Evolutionary conservation across 2,888 invertebrate species (phyloP).

Genomic region (Sisyra terminalis): DNA sequence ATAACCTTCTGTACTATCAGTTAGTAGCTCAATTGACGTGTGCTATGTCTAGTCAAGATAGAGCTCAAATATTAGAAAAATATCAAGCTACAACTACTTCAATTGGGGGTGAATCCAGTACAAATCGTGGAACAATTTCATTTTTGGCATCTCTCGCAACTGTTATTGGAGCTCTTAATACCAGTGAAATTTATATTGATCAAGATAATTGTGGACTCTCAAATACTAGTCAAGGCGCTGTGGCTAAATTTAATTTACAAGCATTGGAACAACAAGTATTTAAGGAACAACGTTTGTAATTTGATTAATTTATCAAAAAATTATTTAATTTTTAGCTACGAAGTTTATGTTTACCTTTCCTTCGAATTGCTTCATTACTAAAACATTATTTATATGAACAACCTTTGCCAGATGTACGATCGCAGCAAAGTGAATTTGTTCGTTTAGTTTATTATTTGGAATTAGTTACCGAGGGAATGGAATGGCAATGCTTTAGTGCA

Average conservation of each 20-base stretch:
- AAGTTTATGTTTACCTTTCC: slow-evolving; percentile 64
- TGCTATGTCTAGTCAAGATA: slow-evolving; percentile 44
- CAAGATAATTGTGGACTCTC: slow-evolving; percentile 28
- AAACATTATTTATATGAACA: slow-evolving; percentile 58
- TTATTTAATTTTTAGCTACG: slow-evolving; percentile 37
- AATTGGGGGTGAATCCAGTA: neutral
- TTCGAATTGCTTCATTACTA: slow-evolving; percentile 68
- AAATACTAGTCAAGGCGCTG: slow-evolving; percentile 14
- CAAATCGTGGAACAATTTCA: slow-evolving; percentile 1
- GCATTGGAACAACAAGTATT: slow-evolving; percentile 27
- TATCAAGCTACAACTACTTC: slow-evolving; percentile 18
- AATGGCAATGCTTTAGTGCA: slow-evolving; percentile 47
- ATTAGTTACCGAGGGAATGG: slow-evolving; percentile 48
- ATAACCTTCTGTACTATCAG: slow-evolving; percentile 81
- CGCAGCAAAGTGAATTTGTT: slow-evolving; percentile 56
- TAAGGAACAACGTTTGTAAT: neutral
- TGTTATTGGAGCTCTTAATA: slow-evolving; percentile 31
- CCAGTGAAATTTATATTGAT: slow-evolving; percentile 43
- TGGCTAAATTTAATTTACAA: slow-evolving; percentile 22
- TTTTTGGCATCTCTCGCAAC: slow-evolving; percentile 18
- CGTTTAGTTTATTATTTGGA: slow-evolving; percentile 63
- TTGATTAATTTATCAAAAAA: neutral
- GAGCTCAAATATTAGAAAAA: slow-evolving; percentile 31
- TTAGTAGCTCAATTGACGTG: slow-evolving; percentile 66
- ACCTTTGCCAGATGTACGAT: slow-evolving; percentile 48